Evolutionary conservation across 2,113 vertebrate species (phyloP), one percentile per base, ranked within the genome.

Genomic region (Chinchilla lanigera): DNA sequence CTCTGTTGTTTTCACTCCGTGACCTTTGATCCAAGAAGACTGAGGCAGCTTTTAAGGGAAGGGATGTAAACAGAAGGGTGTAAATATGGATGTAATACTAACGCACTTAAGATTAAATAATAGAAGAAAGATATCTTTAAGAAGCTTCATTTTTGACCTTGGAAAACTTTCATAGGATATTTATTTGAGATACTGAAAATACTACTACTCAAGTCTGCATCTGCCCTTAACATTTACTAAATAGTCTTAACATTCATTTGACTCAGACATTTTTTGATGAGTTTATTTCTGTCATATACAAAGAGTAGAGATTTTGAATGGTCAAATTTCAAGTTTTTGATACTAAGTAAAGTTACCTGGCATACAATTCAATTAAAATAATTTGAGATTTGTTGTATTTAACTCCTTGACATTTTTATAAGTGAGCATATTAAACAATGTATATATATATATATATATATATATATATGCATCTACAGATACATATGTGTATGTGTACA

Each of bases 41-140:
- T 82, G 54, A 94, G 89, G 93, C 94, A 96, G 65, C 89, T 92
- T 89, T 89, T 75, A 82, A 84, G 95, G 88, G 87, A 77, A 91
- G 38, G 26, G 52, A 85, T 95, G 63, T 86, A 77, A 95, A 96
- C 65, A 96, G 88, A 89, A 33, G 83, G 47, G 20, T 89, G 82
- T 78, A 98, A 97, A 85, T 38, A 95, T 82, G 89, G 71, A 65
- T 93, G 88, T 97, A 97, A 75, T 91, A 81, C 20, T 96, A 83
- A 78, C 91, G 80, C 96, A 97, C 94, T 97, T 95, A 98, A 97
- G 61, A 91, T 81, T 93, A 96, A 96, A 96, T 97, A 82, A 58
- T 81, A 61, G 80, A 90, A 95, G 63, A 30, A 81, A 87, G 56
- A 6, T 96, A 97, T 97, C 93, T 97, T 92, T 96, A 90, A 96